Evolutionary conservation across 2,113 vertebrate species (phyloP), one percentile per base, ranked within the genome.

Genomic region (Macheiramphus alcinus): DNA sequence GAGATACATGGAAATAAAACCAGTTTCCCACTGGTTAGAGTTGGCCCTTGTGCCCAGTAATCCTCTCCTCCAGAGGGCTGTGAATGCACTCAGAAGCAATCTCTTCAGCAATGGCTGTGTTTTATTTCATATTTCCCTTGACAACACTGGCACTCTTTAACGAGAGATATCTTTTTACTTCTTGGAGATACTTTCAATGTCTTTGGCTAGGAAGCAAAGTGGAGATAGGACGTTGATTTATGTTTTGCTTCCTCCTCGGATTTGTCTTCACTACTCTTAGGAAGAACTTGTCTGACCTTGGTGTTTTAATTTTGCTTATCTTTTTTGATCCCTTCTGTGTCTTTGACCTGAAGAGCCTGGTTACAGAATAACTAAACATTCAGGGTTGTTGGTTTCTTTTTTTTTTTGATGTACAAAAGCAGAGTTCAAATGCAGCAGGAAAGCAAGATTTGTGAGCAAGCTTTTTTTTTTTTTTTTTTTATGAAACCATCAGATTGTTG

Each of bases 351-450:
- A 95, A 91, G 53, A 61, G 90, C 92, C 90, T 98, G 93, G 98
- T 98, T 98, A 98, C 66, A 98, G 76, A 98, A 83, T 98, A 98
- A 98, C 98, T 84, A 95, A 94, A 94, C 82, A 93, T 16, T 82
- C 84, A 71, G 74, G 40, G 75, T 34, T 21, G 4, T 21, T 67
- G 26, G 56, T 38, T 31, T 31, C 21, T 72, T 82, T 96, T 72
- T 29, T 96, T 96, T 72, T 56, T n/a, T 16, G 50, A 68, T 59
- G 38, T 88, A 72, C 22, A 94, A 96, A 97, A 94, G 86, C 95
- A 97, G 97, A 97, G 94, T 95, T 90, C 91, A 94, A 96, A 90
- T 45, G 25, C 56, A 88, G 59, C 50, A 91, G 42, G 52, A 92
- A 97, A 78, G 68, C 52, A 89, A 93, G 89, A 63, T 94, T 73